Evolutionary conservation across 2,113 vertebrate species (phyloP).

Genomic region (Verasper variegatus): DNA sequence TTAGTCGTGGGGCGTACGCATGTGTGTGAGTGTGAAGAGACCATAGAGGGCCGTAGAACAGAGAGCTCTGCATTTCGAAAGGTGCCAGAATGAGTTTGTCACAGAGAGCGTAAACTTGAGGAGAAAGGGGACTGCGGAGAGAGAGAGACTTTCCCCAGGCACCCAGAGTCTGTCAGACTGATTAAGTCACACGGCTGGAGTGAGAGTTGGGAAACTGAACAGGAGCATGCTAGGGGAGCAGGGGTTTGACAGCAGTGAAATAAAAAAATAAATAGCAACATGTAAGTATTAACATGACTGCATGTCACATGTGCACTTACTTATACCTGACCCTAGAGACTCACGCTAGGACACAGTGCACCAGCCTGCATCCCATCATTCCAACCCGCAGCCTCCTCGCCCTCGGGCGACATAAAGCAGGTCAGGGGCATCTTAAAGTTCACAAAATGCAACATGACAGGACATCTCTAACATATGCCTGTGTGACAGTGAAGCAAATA

Average conservation of each 20-base stretch:
- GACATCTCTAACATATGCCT: conserved; percentile 73
- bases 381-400: conserved; percentile 48
- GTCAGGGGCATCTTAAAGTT: conserved; percentile 80
- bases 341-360: conserved; percentile 54
- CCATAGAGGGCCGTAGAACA: conserved; percentile 55
- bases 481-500: conserved; percentile 74
- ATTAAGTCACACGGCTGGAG: conserved; percentile 86
- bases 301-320: conserved; percentile 62
- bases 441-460: conserved; percentile 78
- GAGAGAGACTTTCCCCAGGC: conserved; percentile 84
- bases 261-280: conserved; percentile 68
- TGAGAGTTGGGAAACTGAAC: conserved; percentile 80
- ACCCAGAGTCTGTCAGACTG: conserved; percentile 90
- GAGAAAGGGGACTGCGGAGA: conserved; percentile 81
- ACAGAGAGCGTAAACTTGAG: conserved; percentile 82
- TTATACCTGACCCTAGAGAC: conserved; percentile 73
- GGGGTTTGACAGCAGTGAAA: conserved; percentile 58
- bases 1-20: not conserved
- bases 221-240: conserved; percentile 70
- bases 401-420: conserved; percentile 71
- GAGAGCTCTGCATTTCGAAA: conserved; percentile 78
- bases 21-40: conserved; percentile 56
- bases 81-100: conserved; percentile 91
- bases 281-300: conserved; percentile 66
- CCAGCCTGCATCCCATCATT: conserved; percentile 52